These are phyloP conservation scores for Marmota monax DNA, from an alignment of 2,113 vertebrate genomes.

Conservation along the genomic window DNA sequence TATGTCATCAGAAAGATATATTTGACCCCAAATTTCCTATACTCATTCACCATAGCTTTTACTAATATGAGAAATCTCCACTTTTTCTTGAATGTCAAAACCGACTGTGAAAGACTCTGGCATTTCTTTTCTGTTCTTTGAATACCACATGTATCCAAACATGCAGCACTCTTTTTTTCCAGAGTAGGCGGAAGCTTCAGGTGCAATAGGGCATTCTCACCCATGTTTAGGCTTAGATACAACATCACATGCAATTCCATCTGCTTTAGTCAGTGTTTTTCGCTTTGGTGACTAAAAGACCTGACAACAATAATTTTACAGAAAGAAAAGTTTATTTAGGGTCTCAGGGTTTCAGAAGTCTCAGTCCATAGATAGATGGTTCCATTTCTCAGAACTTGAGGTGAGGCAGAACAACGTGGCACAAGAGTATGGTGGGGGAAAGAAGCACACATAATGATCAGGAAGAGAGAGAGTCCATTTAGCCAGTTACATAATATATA, in stretches of 20 bases:
- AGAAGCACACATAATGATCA: too few species aligned
- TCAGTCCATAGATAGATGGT: too few species aligned
- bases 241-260: not conserved
- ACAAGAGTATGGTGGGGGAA: too few species aligned
- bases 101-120: not conserved
- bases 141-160: not conserved
- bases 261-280: not conserved
- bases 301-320: too few species aligned
- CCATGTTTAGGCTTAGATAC: not conserved
- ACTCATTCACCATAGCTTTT: not conserved
- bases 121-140: not conserved
- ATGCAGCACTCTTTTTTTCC: not conserved
- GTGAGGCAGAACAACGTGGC: too few species aligned
- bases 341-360: too few species aligned
- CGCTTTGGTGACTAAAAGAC: too few species aligned
- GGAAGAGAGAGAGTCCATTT: too few species aligned
- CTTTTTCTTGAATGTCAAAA: not conserved
- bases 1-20: not conserved
- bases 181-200: not conserved
- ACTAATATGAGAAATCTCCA: not conserved
- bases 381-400: too few species aligned
- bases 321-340: too few species aligned
- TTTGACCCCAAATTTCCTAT: not conserved
- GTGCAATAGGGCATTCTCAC: not conserved
- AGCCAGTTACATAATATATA: too few species aligned